A percentile compares a stretch with the other conserved stretches of the same genome.
Conservation (phyloP, 1,140 invertebrate genomes). For the Drosophila melanica region DNA sequence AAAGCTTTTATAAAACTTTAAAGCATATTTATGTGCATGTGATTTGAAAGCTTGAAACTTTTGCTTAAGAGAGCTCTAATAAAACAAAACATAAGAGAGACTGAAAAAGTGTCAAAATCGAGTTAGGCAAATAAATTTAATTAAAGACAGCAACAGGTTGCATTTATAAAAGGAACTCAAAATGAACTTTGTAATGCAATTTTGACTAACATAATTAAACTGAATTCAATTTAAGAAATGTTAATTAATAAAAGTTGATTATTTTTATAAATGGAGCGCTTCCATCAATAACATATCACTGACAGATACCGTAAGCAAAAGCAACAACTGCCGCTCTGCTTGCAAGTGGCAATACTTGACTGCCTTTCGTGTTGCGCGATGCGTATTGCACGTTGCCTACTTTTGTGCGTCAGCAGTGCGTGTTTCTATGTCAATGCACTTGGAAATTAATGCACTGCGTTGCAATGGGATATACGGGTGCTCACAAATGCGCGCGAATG, state of each 20-base stretch:
- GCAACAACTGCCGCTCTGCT: conserved; percentile 16
- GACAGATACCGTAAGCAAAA: not conserved
- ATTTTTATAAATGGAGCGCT: no score
- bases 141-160: conserved; percentile 25
- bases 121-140: not conserved
- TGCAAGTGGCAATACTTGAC: conserved; percentile 30
- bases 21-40: conserved; percentile 1
- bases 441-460: conserved; percentile 58
- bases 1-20: conserved; percentile 16
- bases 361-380: conserved; percentile 16
- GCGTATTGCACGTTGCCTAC: conserved; percentile 51
- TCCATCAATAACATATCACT: not conserved
- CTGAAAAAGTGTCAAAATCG: not conserved
- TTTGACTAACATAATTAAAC: no score
- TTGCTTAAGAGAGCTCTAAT: not conserved
- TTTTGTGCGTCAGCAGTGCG: conserved; percentile 58
- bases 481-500: conserved; percentile 28
- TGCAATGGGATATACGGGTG: conserved; percentile 11
- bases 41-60: conserved; percentile 12
- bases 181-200: not conserved
- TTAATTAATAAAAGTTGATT: not conserved
- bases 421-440: conserved; percentile 78
- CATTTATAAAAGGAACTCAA: not conserved
- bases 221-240: not conserved
- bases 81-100: not conserved